A percentile compares a stretch with the other conserved stretches of the same genome.
Evolutionary conservation across 2,113 vertebrate genomes (phyloP).

Genomic region (Chlamydotis undulata): DNA sequence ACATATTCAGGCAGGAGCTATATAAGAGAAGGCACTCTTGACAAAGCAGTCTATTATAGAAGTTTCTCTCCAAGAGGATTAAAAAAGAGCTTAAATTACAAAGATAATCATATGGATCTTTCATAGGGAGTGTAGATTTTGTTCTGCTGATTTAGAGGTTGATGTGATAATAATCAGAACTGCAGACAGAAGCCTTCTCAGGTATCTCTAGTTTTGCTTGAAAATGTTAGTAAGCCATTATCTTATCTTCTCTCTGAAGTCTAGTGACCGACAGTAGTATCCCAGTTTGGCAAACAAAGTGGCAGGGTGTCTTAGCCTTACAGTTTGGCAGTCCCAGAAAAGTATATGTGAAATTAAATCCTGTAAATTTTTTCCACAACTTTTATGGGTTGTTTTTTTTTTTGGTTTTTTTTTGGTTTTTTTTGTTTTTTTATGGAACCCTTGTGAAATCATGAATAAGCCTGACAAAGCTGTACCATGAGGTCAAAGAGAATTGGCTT

Average conservation of each 20-base stretch:
- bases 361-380: not conserved
- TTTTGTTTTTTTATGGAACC: not conserved
- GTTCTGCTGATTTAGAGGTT: not conserved
- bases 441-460: constrained; percentile 4
- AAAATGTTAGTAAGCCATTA: not conserved
- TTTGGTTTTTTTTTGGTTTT: too few species aligned
- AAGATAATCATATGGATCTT: constrained; percentile 9
- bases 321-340: not conserved
- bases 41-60: constrained; percentile 31
- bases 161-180: constrained; percentile 33
- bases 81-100: constrained; percentile 35
- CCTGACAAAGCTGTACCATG: not conserved
- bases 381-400: not conserved
- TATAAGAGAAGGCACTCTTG: not conserved
- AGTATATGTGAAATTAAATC: constrained; percentile 17
- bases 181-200: constrained; percentile 30
- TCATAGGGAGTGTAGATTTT: not conserved
- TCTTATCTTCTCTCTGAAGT: constrained; percentile 2
- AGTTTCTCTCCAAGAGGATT: not conserved
- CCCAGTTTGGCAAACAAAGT: not conserved
- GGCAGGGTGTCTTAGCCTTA: not conserved
- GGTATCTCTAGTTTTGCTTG: not conserved
- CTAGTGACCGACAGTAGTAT: not conserved
- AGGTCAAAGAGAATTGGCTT: not conserved
- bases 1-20: not conserved